A percentile compares a stretch with the other conserved stretches of the same genome.
Evolutionary conservation across 2,797 vertebrate species (phyloP).

Genomic region (Coranthus polyacanthus): DNA sequence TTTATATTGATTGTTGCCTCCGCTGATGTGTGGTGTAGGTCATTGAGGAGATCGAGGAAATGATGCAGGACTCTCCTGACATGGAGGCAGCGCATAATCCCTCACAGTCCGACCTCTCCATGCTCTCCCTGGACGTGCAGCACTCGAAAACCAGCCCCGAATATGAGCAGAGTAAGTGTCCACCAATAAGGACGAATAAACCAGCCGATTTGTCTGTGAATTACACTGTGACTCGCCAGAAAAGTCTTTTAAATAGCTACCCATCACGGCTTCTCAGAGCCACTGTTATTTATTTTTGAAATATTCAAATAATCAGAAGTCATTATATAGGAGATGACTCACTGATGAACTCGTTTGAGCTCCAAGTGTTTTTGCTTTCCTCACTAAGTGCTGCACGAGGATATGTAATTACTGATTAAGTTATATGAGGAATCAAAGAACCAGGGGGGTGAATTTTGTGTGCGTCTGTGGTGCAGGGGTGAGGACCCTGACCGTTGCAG

Average conservation of each 20-base stretch:
- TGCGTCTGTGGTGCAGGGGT: slow-evolving; percentile 81
- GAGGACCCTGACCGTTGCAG: slow-evolving; percentile 84
- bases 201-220: too few relatives aligned
- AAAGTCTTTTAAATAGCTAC: too few relatives aligned
- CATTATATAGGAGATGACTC: too few relatives aligned
- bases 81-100: slow-evolving; percentile 86
- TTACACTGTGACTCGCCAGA: too few relatives aligned
- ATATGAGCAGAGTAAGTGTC: slow-evolving; percentile 90
- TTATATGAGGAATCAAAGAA: too few relatives aligned
- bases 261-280: too few relatives aligned
- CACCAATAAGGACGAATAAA: too few relatives aligned
- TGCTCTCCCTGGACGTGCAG: slow-evolving; percentile 89
- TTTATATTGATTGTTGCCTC: slow-evolving; percentile 12
- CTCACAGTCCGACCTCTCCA: slow-evolving; percentile 88
- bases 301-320: too few relatives aligned
- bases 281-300: too few relatives aligned
- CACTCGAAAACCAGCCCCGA: slow-evolving; percentile 83
- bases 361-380: too few relatives aligned
- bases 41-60: slow-evolving; percentile 98
- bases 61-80: slow-evolving; percentile 97
- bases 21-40: slow-evolving; percentile 84
- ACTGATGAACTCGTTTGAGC: too few relatives aligned
- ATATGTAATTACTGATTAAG: not conserved
- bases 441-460: slow-evolving; percentile 1
- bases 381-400: too few relatives aligned